Evolutionary conservation across 2,797 vertebrate species (phyloP).

Genomic region (Chaetophractus vellerosus): DNA sequence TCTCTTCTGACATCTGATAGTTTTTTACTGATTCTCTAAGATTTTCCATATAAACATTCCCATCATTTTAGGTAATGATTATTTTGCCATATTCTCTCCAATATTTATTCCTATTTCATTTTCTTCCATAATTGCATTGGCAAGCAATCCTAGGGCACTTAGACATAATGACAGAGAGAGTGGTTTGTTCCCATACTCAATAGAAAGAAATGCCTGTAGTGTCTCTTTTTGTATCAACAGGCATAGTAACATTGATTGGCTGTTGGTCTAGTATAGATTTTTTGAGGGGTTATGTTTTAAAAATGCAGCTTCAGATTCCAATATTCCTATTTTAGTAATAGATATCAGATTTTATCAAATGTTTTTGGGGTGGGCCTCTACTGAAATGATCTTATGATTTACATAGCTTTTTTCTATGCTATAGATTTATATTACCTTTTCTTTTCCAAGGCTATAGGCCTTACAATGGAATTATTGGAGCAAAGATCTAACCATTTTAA

Average conservation of each 20-base stretch:
- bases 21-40: neutral
- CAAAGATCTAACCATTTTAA: neutral
- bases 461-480: neutral
- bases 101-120: conserved; percentile 31
- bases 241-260: neutral
- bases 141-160: neutral
- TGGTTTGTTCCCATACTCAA: neutral
- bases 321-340: neutral
- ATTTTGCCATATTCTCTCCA: conserved; percentile 16
- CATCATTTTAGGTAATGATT: neutral
- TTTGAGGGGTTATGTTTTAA: neutral
- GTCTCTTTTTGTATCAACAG: neutral
- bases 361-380: neutral
- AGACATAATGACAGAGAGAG: conserved; percentile 11
- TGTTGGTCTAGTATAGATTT: neutral
- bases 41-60: neutral
- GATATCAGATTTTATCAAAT: conserved; percentile 15
- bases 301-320: neutral
- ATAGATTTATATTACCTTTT: neutral
- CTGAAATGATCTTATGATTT: neutral
- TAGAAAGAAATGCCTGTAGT: conserved; percentile 18
- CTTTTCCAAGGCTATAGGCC: neutral
- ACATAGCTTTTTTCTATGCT: neutral
- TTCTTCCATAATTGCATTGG: conserved; percentile 32
- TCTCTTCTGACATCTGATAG: neutral